A percentile compares a stretch with the other conserved stretches of the same genome.
Conservation (phyloP, 2,113 vertebrate species). For the Pterocles burchelli region DNA sequence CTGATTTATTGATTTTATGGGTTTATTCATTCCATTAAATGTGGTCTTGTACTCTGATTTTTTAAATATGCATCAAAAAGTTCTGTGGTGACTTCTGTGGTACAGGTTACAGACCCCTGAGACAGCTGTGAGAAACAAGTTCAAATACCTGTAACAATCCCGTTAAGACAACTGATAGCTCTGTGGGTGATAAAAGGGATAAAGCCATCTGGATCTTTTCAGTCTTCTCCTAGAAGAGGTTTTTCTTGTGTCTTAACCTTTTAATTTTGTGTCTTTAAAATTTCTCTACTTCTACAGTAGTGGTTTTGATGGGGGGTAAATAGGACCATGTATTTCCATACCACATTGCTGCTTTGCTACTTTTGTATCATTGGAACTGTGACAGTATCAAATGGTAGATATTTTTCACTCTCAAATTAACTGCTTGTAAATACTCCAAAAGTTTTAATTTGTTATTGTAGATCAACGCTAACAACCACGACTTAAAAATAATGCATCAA, state of each 20-base stretch:
- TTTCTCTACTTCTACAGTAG: neutral
- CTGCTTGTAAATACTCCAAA: neutral
- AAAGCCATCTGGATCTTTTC: neutral
- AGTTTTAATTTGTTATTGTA: neutral
- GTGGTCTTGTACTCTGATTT: neutral
- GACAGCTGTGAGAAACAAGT: neutral
- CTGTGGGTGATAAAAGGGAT: neutral
- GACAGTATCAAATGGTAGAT: neutral
- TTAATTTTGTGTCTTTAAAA: neutral
- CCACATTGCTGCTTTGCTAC: neutral
- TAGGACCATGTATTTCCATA: neutral
- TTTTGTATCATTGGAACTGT: neutral
- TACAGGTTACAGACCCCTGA: neutral
- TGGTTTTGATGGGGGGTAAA: neutral
- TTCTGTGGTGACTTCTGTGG: neutral
- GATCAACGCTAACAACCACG: neutral
- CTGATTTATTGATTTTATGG: neutral
- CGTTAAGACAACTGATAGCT: accelerated
- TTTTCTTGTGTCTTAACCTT: neutral
- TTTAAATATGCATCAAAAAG: neutral
- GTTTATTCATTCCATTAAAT: neutral
- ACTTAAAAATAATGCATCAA: neutral
- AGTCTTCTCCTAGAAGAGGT: neutral
- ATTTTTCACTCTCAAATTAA: neutral
- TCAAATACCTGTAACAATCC: neutral